phyloP scores from a whole-genome alignment of 1,140 invertebrate genomes.

The Meloidogyne exigua region DNA sequence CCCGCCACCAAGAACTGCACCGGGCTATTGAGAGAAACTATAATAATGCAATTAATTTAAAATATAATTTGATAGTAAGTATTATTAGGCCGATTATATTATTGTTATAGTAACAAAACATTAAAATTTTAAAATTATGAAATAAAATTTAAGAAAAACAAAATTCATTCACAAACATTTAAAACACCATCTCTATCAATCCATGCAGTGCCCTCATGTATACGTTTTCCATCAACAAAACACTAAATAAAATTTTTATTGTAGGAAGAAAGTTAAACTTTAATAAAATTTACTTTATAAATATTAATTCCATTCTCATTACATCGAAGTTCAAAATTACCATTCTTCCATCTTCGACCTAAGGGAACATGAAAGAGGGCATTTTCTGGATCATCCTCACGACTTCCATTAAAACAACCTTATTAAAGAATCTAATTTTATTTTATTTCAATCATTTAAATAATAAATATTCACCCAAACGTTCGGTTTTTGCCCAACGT shows the following conservation, averaged over 20 bases:
- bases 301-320: constrained; percentile 46
- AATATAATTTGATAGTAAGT: background rate
- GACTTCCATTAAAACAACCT: constrained; percentile 51
- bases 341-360: constrained; percentile 37
- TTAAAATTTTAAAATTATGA: background rate
- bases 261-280: background rate
- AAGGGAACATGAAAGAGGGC: constrained; percentile 33
- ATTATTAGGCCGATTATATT: background rate
- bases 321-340: constrained; percentile 38
- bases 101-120: background rate
- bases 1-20: constrained; percentile 11
- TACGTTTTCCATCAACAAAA: constrained; percentile 14
- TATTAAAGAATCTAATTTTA: background rate
- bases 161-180: constrained; percentile 41
- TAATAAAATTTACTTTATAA: constrained; percentile 32
- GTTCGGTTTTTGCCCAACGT: constrained; percentile 45
- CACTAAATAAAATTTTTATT: constrained; percentile 9
- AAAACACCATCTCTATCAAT: constrained; percentile 44
- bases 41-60: background rate
- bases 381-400: constrained; percentile 42
- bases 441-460: background rate
- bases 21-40: background rate
- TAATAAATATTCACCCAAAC: constrained; percentile 24
- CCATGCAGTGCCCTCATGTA: constrained; percentile 43
- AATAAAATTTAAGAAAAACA: too few species aligned